Conservation (phyloP, 35 echinoderm and acorn worm genomes). For the Nesometra sesokonis region DNA sequence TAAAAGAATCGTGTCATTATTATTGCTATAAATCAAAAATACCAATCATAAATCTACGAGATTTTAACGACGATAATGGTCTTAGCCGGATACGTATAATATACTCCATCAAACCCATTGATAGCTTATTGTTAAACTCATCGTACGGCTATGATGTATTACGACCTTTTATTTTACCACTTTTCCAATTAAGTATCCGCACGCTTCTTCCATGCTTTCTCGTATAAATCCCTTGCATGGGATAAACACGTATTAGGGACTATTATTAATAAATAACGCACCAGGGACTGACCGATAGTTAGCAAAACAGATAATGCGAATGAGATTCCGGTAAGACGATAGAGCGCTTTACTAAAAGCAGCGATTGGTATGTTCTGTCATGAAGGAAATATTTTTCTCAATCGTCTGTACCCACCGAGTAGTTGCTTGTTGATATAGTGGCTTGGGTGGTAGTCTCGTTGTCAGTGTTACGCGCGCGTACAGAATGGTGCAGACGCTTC, state of each 20-base stretch:
- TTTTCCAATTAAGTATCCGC: neutral
- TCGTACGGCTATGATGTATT: neutral
- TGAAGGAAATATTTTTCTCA: too few species aligned
- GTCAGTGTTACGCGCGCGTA: too few species aligned
- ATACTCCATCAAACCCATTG: neutral
- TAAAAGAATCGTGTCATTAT: too few species aligned
- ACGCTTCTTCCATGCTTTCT: neutral
- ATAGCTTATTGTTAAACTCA: neutral
- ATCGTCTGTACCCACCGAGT: too few species aligned
- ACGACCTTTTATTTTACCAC: neutral
- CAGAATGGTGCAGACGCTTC: too few species aligned
- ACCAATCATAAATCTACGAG: neutral
- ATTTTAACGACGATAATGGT: neutral
- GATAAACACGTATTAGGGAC: neutral
- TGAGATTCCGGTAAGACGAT: neutral
- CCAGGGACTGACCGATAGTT: neutral
- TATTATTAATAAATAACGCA: neutral
- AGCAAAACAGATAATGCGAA: neutral
- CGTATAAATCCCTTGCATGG: neutral
- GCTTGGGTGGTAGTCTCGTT: too few species aligned
- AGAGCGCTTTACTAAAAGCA: neutral
- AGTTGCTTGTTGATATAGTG: too few species aligned
- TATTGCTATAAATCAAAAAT: neutral
- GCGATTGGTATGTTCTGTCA: too few species aligned
- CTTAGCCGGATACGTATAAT: neutral